phyloP scores from a whole-genome alignment of 2,113 vertebrate species.

The Catharus minimus region DNA sequence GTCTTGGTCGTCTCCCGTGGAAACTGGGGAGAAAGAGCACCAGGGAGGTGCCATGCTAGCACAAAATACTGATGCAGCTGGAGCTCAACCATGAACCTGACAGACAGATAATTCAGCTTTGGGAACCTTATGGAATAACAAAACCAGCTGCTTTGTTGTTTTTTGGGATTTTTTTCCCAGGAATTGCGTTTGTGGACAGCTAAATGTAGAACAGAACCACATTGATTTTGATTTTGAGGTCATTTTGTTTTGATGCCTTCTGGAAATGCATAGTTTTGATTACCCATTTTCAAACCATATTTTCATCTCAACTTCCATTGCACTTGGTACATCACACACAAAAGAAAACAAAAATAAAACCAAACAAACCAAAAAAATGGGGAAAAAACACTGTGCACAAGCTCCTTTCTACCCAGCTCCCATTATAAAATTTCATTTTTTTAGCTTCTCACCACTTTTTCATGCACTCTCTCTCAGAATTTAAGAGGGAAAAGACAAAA shows the following conservation, averaged over 20 bases:
- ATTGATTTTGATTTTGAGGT: background rate
- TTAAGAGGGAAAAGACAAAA: background rate
- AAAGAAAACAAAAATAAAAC: background rate
- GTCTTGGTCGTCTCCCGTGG: background rate
- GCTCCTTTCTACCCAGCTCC: background rate
- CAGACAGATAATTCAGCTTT: slow-evolving; percentile 23
- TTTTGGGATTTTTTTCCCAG: background rate
- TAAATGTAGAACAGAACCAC: background rate
- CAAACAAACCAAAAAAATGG: background rate
- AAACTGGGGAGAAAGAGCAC: background rate
- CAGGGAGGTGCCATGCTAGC: background rate
- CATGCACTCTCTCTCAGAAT: background rate
- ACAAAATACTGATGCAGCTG: background rate
- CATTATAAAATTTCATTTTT: background rate
- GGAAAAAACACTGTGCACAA: background rate
- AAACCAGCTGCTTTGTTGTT: background rate
- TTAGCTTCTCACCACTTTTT: background rate
- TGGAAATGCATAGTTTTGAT: background rate
- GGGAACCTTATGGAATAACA: background rate
- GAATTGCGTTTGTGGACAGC: background rate
- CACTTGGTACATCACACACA: background rate
- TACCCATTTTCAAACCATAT: background rate
- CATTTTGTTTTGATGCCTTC: background rate
- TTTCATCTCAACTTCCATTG: background rate
- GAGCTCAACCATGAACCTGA: background rate